Evolutionary conservation across 2,888 invertebrate genomes (phyloP).

Genomic region (Oxystoma pomonae): DNA sequence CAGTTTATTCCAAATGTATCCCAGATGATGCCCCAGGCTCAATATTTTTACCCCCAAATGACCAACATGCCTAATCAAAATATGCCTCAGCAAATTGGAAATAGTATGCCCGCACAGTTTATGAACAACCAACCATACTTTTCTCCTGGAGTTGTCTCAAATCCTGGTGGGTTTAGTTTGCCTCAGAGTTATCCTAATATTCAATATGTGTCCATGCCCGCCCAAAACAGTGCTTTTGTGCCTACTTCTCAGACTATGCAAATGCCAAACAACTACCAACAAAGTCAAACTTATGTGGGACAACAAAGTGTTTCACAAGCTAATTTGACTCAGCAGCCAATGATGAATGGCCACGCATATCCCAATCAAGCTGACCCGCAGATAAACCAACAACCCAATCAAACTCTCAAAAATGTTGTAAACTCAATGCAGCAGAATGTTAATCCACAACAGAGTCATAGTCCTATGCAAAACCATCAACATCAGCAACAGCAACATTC

Average conservation of each 20-base stretch:
- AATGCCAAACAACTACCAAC: slow-evolving; percentile 41
- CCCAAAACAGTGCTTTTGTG: slow-evolving; percentile 45
- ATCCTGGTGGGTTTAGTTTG: slow-evolving; percentile 34
- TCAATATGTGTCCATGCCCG: slow-evolving; percentile 45
- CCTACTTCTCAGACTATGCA: slow-evolving; percentile 43
- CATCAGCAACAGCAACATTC: slow-evolving; percentile 32
- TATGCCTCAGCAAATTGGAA: slow-evolving; percentile 37
- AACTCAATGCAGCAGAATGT: neutral
- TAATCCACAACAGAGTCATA: slow-evolving; percentile 29
- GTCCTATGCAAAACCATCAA: slow-evolving; percentile 26
- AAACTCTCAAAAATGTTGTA: slow-evolving; percentile 14
- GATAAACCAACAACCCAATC: slow-evolving; percentile 26
- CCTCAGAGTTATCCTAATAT: slow-evolving; percentile 40
- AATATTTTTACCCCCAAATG: slow-evolving; percentile 46
- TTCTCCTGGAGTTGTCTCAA: slow-evolving; percentile 37
- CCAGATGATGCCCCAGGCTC: slow-evolving; percentile 43
- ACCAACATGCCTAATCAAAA: slow-evolving; percentile 41
- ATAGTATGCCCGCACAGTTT: slow-evolving; percentile 41
- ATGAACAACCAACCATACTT: slow-evolving; percentile 41
- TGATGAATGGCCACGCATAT: slow-evolving; percentile 44
- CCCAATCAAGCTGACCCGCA: slow-evolving; percentile 23
- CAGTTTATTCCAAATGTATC: slow-evolving; percentile 41
- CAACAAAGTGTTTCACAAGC: slow-evolving; percentile 36
- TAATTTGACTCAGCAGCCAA: slow-evolving; percentile 32
- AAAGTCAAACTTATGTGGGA: slow-evolving; percentile 44